phyloP scores from a whole-genome alignment of 2,888 invertebrate species.

The Parapristionchus giblindavisi region DNA sequence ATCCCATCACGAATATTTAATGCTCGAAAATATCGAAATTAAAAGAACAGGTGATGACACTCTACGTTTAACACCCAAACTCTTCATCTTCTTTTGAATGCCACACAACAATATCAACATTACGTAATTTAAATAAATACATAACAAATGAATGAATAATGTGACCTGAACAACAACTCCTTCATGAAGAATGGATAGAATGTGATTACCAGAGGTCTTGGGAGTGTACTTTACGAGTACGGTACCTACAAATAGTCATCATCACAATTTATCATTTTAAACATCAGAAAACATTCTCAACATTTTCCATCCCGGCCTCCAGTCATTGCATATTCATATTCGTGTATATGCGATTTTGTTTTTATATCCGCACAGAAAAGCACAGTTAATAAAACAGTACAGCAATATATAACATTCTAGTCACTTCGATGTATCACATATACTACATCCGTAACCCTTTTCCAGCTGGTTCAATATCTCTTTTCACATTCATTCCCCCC shows the following conservation, averaged over 20 bases:
- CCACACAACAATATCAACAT: background rate
- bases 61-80: no score
- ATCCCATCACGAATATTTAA: no score
- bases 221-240: conserved; percentile 57
- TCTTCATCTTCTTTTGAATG: no score
- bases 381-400: background rate
- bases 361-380: background rate
- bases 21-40: no score
- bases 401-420: no score
- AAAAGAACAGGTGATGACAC: no score
- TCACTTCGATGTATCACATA: no score
- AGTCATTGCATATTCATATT: no score
- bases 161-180: conserved; percentile 52
- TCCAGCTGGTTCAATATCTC: no score
- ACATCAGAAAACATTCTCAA: background rate
- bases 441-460: no score
- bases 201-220: conserved; percentile 52
- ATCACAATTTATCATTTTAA: background rate
- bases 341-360: background rate
- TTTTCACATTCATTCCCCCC: no score
- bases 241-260: conserved; percentile 42
- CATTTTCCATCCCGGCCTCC: no score
- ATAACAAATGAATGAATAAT: background rate
- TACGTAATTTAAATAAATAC: background rate
- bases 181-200: conserved; percentile 53